A percentile compares a stretch with the other conserved stretches of the same genome.
Evolutionary conservation across 2,113 vertebrate genomes (phyloP).

Genomic region (Pampusana beccarii): DNA sequence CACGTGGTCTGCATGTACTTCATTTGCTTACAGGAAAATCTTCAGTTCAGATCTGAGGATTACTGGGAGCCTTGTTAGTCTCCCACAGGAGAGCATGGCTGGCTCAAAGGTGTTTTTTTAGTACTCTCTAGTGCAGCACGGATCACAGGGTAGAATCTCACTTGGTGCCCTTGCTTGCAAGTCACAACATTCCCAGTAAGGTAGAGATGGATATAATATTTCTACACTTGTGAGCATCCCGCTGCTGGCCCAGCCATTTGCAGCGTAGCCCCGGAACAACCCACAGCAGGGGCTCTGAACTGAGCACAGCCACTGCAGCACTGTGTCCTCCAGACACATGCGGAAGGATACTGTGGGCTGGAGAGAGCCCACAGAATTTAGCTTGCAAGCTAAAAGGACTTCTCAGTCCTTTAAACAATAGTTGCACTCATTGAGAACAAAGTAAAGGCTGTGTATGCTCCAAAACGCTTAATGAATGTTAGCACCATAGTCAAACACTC

Average conservation of each 20-base stretch:
- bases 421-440: not conserved
- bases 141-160: not conserved
- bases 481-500: not conserved
- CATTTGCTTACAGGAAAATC: not conserved
- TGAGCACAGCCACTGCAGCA: not conserved
- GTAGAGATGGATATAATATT: not conserved
- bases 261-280: not conserved
- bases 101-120: not conserved
- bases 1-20: rapidly evolving
- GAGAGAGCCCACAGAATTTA: not conserved
- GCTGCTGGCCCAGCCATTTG: rapidly evolving
- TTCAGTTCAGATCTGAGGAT: not conserved
- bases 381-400: not conserved
- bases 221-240: not conserved
- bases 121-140: not conserved
- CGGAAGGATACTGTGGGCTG: not conserved
- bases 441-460: not conserved
- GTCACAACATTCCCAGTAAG: not conserved
- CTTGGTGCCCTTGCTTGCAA: not conserved
- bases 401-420: not conserved
- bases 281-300: not conserved
- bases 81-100: not conserved
- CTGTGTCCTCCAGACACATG: rapidly evolving
- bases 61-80: not conserved
- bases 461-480: not conserved